phyloP scores from a whole-genome alignment of 2,113 vertebrate genomes.

The Carassius carassius region DNA sequence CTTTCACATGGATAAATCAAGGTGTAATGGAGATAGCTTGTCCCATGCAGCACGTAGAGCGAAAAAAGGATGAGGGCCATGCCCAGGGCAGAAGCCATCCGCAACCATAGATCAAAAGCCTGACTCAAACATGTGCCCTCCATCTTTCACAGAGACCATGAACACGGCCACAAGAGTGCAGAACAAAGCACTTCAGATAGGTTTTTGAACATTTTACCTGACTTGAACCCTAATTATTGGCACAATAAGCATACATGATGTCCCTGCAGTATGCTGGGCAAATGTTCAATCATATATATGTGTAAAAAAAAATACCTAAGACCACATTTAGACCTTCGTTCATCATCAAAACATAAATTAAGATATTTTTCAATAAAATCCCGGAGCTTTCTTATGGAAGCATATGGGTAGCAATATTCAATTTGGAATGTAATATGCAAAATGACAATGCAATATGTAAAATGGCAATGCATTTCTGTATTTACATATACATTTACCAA shows the following conservation, averaged over 20 bases:
- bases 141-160: slow-evolving; percentile 19
- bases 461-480: no score
- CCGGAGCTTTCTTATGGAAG: no score
- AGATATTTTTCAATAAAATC: no score
- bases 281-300: not conserved
- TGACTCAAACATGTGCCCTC: slow-evolving; percentile 18
- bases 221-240: not conserved
- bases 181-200: slow-evolving; percentile 35
- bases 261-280: slow-evolving; percentile 8
- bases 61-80: slow-evolving; percentile 22
- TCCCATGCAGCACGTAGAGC: slow-evolving; percentile 1
- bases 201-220: slow-evolving; percentile 31
- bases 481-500: no score
- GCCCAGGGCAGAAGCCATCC: slow-evolving; percentile 26
- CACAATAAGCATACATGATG: not conserved
- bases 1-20: slow-evolving; percentile 41
- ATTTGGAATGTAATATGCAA: no score
- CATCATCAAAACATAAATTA: no score
- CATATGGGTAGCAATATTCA: no score
- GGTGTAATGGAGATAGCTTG: slow-evolving; percentile 40
- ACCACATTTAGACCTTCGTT: no score
- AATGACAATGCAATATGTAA: no score
- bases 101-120: slow-evolving; percentile 21
- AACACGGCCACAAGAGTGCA: slow-evolving; percentile 29
- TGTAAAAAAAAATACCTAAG: not conserved